These are phyloP conservation scores for Dryocosmus kuriphilus DNA, from an alignment of 2,888 invertebrate genomes.

Conservation along the genomic window DNA sequence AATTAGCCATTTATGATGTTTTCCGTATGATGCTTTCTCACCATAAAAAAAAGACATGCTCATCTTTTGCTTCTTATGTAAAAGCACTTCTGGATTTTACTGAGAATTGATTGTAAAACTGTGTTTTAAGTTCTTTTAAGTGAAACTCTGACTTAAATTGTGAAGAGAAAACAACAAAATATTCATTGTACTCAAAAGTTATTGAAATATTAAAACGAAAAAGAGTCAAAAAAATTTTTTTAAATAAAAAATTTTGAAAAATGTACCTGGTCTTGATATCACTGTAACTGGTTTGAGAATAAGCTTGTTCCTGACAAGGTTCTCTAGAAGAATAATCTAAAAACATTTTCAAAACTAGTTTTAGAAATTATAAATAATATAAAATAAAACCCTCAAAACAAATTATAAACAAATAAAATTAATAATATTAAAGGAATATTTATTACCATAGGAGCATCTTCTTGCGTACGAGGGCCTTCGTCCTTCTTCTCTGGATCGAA, in stretches of 20 bases:
- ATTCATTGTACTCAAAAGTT: neutral
- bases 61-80: constrained; percentile 32
- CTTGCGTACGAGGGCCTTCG: neutral
- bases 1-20: constrained; percentile 3
- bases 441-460: neutral
- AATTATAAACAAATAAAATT: neutral
- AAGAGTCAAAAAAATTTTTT: neutral
- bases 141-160: constrained; percentile 1
- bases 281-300: no score
- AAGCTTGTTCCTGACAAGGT: neutral
- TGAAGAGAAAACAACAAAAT: neutral
- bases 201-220: neutral
- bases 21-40: constrained; percentile 32
- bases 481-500: neutral
- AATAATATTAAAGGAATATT: neutral
- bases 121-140: neutral
- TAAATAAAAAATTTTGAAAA: neutral
- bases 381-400: neutral
- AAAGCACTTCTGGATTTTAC: constrained; percentile 13
- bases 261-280: neutral
- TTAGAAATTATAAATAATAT: neutral
- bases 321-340: neutral
- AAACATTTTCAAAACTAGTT: neutral
- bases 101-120: constrained; percentile 17
- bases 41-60: constrained; percentile 24